Evolutionary conservation across 2,797 vertebrate species (phyloP).

Genomic region (Tamandua tetradactyla): DNA sequence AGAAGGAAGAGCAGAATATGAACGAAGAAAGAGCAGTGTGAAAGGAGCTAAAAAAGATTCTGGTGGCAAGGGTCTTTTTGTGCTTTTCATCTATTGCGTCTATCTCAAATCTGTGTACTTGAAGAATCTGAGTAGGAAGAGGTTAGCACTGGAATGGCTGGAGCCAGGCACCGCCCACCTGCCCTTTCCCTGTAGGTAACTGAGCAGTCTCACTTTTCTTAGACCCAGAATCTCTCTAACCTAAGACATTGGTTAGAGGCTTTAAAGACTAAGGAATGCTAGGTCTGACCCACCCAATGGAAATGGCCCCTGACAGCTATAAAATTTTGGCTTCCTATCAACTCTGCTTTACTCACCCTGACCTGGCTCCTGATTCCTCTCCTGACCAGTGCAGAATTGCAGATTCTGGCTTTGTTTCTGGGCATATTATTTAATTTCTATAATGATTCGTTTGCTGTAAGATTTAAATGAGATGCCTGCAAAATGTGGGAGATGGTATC

Average conservation of each 20-base stretch:
- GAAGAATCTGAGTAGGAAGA: neutral
- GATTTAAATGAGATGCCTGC: neutral
- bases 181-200: too few relatives aligned
- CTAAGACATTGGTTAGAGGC: neutral
- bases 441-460: neutral
- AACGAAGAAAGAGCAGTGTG: too few relatives aligned
- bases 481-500: neutral
- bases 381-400: neutral
- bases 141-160: neutral
- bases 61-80: too few relatives aligned
- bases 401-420: neutral
- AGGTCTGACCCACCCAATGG: neutral
- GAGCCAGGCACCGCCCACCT: too few relatives aligned
- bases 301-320: neutral
- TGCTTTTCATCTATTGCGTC: neutral
- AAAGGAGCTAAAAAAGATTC: neutral
- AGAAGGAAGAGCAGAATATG: neutral
- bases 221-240: neutral
- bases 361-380: neutral
- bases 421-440: neutral
- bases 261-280: too few relatives aligned
- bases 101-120: neutral
- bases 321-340: fast-evolving
- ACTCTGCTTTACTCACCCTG: neutral
- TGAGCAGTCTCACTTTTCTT: neutral